phyloP scores from a whole-genome alignment of 2,113 vertebrate species.

The Platanista minor region DNA sequence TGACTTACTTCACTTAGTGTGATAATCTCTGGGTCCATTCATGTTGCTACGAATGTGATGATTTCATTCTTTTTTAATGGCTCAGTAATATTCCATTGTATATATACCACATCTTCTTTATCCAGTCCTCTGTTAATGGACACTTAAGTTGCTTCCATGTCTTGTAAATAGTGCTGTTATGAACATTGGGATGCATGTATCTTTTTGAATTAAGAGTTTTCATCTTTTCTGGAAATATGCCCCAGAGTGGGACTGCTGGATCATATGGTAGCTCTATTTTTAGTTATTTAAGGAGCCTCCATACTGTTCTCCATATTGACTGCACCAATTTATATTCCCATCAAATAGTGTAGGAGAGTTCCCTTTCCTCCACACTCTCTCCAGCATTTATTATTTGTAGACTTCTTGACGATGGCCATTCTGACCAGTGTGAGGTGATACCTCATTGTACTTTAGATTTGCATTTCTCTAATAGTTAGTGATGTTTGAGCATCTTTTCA shows the following conservation, averaged over 20 bases:
- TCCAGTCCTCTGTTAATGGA: background rate
- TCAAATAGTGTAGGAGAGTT: background rate
- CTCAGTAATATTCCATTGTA: background rate
- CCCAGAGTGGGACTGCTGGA: background rate
- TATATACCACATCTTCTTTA: background rate
- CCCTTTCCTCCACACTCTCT: background rate
- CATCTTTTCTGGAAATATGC: background rate
- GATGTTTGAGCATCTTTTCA: background rate
- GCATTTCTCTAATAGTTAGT: background rate
- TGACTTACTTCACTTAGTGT: background rate
- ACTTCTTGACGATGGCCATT: background rate
- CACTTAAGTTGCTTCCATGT: background rate
- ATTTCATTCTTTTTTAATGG: background rate
- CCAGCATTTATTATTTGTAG: background rate
- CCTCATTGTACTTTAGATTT: background rate
- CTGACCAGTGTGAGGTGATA: background rate
- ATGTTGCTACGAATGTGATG: background rate
- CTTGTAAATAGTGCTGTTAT: background rate
- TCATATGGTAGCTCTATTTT: background rate
- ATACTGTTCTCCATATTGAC: background rate
- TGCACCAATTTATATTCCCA: background rate
- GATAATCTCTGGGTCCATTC: background rate
- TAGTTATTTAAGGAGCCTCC: background rate
- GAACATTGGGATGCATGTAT: background rate
- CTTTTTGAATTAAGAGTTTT: background rate